Conservation (phyloP, 2,797 vertebrate species). For the Girardinus metallicus region DNA sequence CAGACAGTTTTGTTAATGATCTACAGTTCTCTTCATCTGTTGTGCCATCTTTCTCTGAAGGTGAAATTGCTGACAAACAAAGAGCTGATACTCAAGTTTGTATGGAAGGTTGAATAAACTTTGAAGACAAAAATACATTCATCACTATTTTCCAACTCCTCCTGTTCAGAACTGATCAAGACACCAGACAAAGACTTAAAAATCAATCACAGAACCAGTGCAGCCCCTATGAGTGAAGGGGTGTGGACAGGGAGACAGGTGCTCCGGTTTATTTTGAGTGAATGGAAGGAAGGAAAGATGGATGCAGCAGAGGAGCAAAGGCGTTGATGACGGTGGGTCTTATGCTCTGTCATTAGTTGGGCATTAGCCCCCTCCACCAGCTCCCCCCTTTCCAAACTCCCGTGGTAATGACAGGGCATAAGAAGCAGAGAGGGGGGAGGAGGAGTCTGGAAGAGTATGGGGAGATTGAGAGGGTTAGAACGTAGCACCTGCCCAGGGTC, state of each 20-base stretch:
- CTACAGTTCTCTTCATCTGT: too few relatives aligned
- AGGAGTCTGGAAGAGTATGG: conserved; percentile 60
- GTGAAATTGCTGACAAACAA: too few relatives aligned
- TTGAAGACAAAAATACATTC: conserved; percentile 25
- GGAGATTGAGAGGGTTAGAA: conserved; percentile 69
- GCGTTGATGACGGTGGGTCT: conserved; percentile 69
- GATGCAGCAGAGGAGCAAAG: conserved; percentile 58
- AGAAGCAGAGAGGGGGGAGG: conserved; percentile 55
- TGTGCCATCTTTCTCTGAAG: too few relatives aligned
- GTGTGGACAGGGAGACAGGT: conserved; percentile 61
- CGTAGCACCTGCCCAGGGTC: conserved; percentile 83
- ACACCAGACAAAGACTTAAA: conserved; percentile 51
- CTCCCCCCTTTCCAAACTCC: conserved; percentile 58
- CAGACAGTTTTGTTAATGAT: too few relatives aligned
- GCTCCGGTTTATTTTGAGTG: conserved; percentile 60
- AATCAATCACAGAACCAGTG: conserved; percentile 47
- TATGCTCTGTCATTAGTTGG: conserved; percentile 83
- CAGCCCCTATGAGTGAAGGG: conserved; percentile 30
- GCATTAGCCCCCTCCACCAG: conserved; percentile 70
- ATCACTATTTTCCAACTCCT: conserved; percentile 19
- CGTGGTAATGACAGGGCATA: conserved; percentile 81
- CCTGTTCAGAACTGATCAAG: conserved; percentile 45
- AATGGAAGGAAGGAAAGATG: conserved; percentile 50
- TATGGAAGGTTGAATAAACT: conserved; percentile 1
- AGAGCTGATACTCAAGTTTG: not conserved